A percentile compares a stretch with the other conserved stretches of the same genome.
Conservation (phyloP, 2,888 invertebrate genomes). For the Cerceris ruficornis region DNA sequence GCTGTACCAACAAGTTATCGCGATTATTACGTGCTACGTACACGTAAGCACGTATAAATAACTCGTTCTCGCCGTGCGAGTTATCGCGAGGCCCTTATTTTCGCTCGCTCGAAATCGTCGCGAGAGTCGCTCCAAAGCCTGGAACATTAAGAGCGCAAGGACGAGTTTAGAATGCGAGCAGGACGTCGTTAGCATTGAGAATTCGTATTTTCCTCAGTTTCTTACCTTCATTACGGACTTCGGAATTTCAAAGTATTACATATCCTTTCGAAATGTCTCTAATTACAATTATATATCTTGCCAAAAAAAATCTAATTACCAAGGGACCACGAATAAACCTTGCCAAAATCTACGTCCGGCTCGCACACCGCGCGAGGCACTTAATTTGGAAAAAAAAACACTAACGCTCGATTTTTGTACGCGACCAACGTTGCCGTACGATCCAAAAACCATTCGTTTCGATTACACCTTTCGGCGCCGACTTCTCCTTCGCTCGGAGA, state of each 20-base stretch:
- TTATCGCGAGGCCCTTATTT: constrained; percentile 1
- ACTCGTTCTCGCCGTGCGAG: constrained; percentile 5
- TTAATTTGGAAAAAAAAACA: too few relatives aligned
- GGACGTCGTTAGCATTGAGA: too few relatives aligned
- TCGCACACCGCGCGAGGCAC: too few relatives aligned
- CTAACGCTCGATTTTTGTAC: background rate
- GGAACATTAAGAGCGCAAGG: background rate
- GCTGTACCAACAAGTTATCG: constrained; percentile 36
- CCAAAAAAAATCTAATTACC: too few relatives aligned
- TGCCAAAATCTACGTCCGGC: too few relatives aligned
- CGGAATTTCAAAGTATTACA: too few relatives aligned
- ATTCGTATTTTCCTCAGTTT: too few relatives aligned
- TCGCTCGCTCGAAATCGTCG: background rate
- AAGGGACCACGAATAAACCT: too few relatives aligned
- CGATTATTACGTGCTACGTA: constrained; percentile 33
- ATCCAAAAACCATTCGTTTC: constrained; percentile 44
- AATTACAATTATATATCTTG: too few relatives aligned
- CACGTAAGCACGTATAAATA: constrained; percentile 2
- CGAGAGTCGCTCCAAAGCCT: background rate
- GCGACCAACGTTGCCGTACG: constrained; percentile 1
- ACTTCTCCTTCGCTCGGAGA: constrained; percentile 8
- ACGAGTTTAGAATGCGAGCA: too few relatives aligned
- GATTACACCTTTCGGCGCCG: constrained; percentile 35
- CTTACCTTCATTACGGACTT: too few relatives aligned
- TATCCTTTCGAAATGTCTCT: too few relatives aligned